These are phyloP conservation scores for Perizoma flavofasciatum DNA, from an alignment of 2,888 invertebrate genomes.

Conservation along the genomic window DNA sequence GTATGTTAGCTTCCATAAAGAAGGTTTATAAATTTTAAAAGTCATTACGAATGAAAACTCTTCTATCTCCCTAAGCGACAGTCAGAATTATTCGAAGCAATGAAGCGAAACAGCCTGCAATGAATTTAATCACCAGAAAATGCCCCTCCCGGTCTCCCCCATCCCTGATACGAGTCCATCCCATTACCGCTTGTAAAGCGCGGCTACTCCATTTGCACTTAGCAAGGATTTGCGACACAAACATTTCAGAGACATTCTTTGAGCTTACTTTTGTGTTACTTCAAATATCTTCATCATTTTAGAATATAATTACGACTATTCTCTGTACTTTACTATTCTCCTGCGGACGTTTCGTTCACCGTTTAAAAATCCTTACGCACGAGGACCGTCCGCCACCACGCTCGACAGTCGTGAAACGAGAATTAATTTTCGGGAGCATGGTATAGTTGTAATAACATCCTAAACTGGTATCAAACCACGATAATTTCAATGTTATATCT, in stretches of 20 bases:
- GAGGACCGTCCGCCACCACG: too few relatives aligned
- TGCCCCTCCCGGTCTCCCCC: constrained; percentile 29
- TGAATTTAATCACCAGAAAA: constrained; percentile 38
- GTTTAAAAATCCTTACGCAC: too few relatives aligned
- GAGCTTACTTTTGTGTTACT: constrained; percentile 1
- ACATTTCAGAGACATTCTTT: constrained; percentile 10
- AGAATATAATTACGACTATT: too few relatives aligned
- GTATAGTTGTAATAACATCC: too few relatives aligned
- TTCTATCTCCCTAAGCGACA: constrained; percentile 12
- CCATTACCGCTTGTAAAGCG: constrained; percentile 19
- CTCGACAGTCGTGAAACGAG: too few relatives aligned
- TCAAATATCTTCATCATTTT: background rate
- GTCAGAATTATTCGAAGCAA: constrained; percentile 25
- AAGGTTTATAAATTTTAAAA: background rate
- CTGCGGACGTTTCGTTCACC: too few relatives aligned
- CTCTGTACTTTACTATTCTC: too few relatives aligned
- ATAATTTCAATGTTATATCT: too few relatives aligned
- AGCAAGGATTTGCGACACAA: constrained; percentile 11
- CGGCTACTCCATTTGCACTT: constrained; percentile 16
- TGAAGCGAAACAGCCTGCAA: constrained; percentile 30
- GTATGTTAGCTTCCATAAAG: too few relatives aligned
- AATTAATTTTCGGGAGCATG: too few relatives aligned
- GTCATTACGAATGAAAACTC: constrained; percentile 9
- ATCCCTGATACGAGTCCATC: constrained; percentile 4
- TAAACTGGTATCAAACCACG: too few relatives aligned